A percentile compares a stretch with the other conserved stretches of the same genome.
phyloP scores from a whole-genome alignment of 2,888 invertebrate species.

The Hoplodrina blanda region DNA sequence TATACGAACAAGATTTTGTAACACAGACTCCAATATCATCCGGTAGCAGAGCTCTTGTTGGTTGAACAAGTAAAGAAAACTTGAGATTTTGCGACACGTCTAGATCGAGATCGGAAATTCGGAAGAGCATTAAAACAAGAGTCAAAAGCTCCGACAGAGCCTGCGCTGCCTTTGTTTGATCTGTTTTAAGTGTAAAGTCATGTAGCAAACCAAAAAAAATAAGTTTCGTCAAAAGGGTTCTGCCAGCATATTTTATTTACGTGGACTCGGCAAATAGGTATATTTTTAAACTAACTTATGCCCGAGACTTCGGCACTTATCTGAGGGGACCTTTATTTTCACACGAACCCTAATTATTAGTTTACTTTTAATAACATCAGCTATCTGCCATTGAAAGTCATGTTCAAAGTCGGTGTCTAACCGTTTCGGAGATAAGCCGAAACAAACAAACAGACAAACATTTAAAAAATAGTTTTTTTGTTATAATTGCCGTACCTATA shows the following conservation, averaged over 20 bases:
- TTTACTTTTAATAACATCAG: too few species aligned
- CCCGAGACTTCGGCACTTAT: too few species aligned
- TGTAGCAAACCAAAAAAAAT: conserved; percentile 52
- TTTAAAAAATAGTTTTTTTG: too few species aligned
- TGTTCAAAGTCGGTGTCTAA: too few species aligned
- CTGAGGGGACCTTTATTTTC: too few species aligned
- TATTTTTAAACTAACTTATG: conserved; percentile 10
- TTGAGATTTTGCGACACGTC: conserved; percentile 12
- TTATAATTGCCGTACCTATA: too few species aligned
- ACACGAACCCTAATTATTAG: too few species aligned
- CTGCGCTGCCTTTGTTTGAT: conserved; percentile 46
- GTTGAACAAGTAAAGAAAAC: conserved; percentile 9
- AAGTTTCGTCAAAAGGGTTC: conserved; percentile 31
- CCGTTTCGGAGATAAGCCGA: too few species aligned
- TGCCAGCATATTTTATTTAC: conserved; percentile 16
- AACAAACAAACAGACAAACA: too few species aligned
- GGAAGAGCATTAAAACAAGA: conserved; percentile 34
- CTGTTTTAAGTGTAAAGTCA: conserved; percentile 55
- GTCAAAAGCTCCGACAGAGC: conserved; percentile 14
- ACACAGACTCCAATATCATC: conserved; percentile 23
- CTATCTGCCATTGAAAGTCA: too few species aligned
- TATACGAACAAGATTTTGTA: not conserved
- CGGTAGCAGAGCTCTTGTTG: conserved; percentile 2
- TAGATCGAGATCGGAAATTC: conserved; percentile 12
- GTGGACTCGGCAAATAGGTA: conserved; percentile 34